A percentile compares a stretch with the other conserved stretches of the same genome.
Evolutionary conservation across 2,888 invertebrate genomes (phyloP).

Genomic region (Tinea semifulvella): DNA sequence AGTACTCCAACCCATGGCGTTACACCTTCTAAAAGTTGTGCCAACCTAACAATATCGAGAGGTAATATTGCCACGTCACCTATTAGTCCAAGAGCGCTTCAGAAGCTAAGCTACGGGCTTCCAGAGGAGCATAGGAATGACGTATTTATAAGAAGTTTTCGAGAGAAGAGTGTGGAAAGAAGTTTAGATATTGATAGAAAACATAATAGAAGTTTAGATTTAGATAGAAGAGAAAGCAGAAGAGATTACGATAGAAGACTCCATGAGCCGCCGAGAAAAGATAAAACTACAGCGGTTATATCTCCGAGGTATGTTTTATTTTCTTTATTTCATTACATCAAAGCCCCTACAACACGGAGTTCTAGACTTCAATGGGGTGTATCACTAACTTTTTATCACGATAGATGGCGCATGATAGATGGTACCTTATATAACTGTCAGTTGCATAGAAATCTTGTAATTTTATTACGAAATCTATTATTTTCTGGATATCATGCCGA

Average conservation of each 20-base stretch:
- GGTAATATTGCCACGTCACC: constrained; percentile 40
- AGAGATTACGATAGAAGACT: constrained; percentile 37
- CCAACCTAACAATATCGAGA: constrained; percentile 37
- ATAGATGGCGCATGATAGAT: too few species aligned
- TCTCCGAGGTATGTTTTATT: constrained; percentile 47
- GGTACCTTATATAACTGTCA: too few species aligned
- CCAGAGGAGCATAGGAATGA: constrained; percentile 42
- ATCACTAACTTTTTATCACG: too few species aligned
- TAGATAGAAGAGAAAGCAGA: constrained; percentile 40
- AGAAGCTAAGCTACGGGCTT: constrained; percentile 63
- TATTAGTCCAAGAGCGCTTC: constrained; percentile 63
- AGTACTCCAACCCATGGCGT: constrained; percentile 53
- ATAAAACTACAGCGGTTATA: constrained; percentile 58
- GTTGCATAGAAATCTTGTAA: too few species aligned
- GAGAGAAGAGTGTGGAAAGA: constrained; percentile 44
- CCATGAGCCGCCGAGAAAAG: constrained; percentile 31
- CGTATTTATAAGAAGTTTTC: constrained; percentile 51
- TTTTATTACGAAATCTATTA: too few species aligned
- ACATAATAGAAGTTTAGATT: constrained; percentile 16
- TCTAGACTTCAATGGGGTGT: too few species aligned
- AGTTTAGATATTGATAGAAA: constrained; percentile 39
- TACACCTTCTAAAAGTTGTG: constrained; percentile 59
- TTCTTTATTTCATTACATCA: not conserved
- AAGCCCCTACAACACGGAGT: too few species aligned
- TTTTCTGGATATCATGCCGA: too few species aligned